phyloP scores from a whole-genome alignment of 2,888 invertebrate genomes.

The Encarsia formosa region DNA sequence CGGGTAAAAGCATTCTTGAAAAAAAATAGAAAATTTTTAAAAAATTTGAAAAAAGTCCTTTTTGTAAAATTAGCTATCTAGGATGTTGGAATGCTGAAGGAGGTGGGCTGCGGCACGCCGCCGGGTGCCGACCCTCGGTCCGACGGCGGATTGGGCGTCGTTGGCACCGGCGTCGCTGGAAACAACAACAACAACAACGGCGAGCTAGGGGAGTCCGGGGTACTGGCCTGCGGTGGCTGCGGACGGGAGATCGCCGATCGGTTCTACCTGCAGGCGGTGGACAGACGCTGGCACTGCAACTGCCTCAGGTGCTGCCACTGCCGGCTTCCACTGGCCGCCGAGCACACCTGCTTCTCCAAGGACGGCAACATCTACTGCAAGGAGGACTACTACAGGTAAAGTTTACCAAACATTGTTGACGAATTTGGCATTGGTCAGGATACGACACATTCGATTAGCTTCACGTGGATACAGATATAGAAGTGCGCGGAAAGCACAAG shows the following conservation, averaged over 20 bases:
- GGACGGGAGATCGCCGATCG: slow-evolving; percentile 60
- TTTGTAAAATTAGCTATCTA: no score
- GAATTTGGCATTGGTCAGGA: no score
- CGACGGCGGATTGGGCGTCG: slow-evolving; percentile 55
- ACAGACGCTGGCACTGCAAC: slow-evolving; percentile 83
- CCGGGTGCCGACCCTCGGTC: no score
- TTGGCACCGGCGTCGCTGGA: slow-evolving; percentile 2
- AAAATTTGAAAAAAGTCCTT: no score
- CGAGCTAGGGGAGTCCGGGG: background rate
- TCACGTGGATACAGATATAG: no score
- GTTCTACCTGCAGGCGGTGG: slow-evolving; percentile 77
- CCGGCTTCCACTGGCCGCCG: slow-evolving; percentile 76
- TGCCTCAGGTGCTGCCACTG: slow-evolving; percentile 85
- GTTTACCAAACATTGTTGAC: no score
- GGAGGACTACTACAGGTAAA: slow-evolving; percentile 89
- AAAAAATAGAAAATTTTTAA: no score
- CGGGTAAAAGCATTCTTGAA: no score
- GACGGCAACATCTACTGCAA: slow-evolving; percentile 91
- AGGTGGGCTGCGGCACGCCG: slow-evolving; percentile 56
- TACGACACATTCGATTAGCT: no score
- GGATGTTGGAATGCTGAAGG: slow-evolving; percentile 71
- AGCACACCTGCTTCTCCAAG: slow-evolving; percentile 83
- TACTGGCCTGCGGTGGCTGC: slow-evolving; percentile 58
- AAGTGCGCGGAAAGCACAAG: no score
- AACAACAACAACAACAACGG: no score